Percentiles rank a stretch among this genome's conserved stretches.
Evolutionary conservation across 23 tunicate species (phyloP).

Genomic region (Styela plicata): DNA sequence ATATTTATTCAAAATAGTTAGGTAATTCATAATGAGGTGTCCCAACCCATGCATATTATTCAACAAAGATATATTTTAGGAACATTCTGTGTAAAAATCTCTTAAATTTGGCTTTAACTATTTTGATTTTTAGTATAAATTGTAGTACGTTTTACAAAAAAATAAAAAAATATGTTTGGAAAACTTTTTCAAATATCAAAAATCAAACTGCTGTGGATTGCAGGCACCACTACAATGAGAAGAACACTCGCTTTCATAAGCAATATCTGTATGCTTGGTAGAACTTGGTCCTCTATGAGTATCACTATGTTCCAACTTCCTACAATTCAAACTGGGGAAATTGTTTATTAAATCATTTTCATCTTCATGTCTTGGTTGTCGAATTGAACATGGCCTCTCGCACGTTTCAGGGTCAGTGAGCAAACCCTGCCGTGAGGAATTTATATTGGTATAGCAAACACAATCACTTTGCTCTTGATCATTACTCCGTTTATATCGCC

Average conservation of each 20-base stretch:
- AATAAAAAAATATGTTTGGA: too few relatives aligned
- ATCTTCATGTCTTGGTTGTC: neutral
- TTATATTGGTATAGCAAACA: neutral
- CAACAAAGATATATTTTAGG: too few relatives aligned
- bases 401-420: neutral
- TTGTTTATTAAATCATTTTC: too few relatives aligned
- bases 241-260: neutral
- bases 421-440: neutral
- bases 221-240: neutral
- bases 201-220: neutral
- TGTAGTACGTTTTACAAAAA: too few relatives aligned
- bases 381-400: neutral
- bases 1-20: too few relatives aligned
- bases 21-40: too few relatives aligned
- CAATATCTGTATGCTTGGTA: neutral
- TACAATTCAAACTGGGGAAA: too few relatives aligned
- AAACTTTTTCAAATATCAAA: neutral
- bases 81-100: too few relatives aligned
- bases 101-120: neutral
- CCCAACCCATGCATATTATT: too few relatives aligned
- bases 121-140: neutral
- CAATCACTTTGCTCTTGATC: neutral
- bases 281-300: neutral
- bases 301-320: neutral
- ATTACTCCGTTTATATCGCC: neutral